These are phyloP conservation scores for Panagrolaimus sp. DNA, from an alignment of 1,140 invertebrate species.

Conservation along the genomic window DNA sequence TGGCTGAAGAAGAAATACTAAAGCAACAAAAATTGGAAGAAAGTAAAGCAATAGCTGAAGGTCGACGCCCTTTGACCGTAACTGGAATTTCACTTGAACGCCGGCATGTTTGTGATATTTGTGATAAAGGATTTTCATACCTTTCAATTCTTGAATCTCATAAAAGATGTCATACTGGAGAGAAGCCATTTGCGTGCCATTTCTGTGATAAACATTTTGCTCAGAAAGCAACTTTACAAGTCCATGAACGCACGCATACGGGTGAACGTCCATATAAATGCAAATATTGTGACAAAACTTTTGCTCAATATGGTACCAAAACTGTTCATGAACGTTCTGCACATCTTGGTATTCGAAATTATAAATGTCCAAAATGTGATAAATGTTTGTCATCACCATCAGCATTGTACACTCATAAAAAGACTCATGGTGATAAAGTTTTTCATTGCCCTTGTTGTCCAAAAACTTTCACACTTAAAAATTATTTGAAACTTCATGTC, in stretches of 20 bases:
- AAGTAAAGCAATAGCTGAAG: neutral
- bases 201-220: slow-evolving; percentile 65
- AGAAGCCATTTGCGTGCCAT: slow-evolving; percentile 65
- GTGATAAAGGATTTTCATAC: slow-evolving; percentile 60
- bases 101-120: slow-evolving; percentile 55
- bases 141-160: slow-evolving; percentile 60
- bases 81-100: slow-evolving; percentile 47
- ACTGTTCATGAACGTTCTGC: slow-evolving; percentile 59
- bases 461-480: slow-evolving; percentile 76
- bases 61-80: slow-evolving; percentile 8
- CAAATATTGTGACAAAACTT: slow-evolving; percentile 59
- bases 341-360: slow-evolving; percentile 55
- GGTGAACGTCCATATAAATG: slow-evolving; percentile 71
- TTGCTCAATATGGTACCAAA: slow-evolving; percentile 59
- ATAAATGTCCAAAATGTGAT: slow-evolving; percentile 50
- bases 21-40: slow-evolving; percentile 6
- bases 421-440: slow-evolving; percentile 70
- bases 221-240: slow-evolving; percentile 64
- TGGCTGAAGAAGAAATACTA: slow-evolving; percentile 8
- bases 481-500: slow-evolving; percentile 77
- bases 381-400: slow-evolving; percentile 58
- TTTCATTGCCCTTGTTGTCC: slow-evolving; percentile 75
- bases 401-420: slow-evolving; percentile 59
- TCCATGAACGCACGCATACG: slow-evolving; percentile 77
- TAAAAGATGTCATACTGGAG: slow-evolving; percentile 59